Percentiles rank a stretch among this genome's conserved stretches.
Conservation (phyloP, 2,113 vertebrate genomes). For the Rhinoderma darwinii region DNA sequence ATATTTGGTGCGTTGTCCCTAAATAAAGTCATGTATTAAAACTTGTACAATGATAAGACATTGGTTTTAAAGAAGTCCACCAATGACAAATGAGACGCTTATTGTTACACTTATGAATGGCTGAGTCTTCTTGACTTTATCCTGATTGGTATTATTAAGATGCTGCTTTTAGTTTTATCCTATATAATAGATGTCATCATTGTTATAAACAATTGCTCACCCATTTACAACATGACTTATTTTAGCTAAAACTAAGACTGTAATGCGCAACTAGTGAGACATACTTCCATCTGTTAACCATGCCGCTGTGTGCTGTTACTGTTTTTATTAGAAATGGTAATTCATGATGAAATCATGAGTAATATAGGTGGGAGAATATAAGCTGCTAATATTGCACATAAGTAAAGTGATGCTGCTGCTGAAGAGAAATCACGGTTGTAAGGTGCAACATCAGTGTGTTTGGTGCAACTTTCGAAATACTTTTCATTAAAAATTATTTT, state of each 20-base stretch:
- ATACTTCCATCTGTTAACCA: conserved; percentile 34
- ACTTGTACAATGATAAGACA: too few species aligned
- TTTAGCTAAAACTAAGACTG: background rate
- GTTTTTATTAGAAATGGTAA: conserved; percentile 48
- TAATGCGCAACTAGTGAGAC: conserved; percentile 38
- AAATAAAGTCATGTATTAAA: too few species aligned
- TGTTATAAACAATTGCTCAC: conserved; percentile 29
- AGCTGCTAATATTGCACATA: conserved; percentile 22
- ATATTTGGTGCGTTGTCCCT: background rate
- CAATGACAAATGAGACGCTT: too few species aligned
- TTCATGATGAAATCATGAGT: conserved; percentile 38
- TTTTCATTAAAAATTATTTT: too few species aligned
- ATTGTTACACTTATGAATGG: too few species aligned
- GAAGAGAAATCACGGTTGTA: background rate
- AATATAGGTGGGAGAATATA: conserved; percentile 37
- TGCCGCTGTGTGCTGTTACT: conserved; percentile 1
- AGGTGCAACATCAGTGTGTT: too few species aligned
- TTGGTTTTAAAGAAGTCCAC: too few species aligned
- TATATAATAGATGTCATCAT: background rate
- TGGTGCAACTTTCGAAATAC: too few species aligned
- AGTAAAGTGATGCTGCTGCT: background rate
- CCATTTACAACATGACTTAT: conserved; percentile 18
- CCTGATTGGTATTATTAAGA: background rate
- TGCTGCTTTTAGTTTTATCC: background rate
- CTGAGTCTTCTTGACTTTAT: too few species aligned